phyloP scores from a whole-genome alignment of 1,140 invertebrate species.

The Anastrepha obliqua region DNA sequence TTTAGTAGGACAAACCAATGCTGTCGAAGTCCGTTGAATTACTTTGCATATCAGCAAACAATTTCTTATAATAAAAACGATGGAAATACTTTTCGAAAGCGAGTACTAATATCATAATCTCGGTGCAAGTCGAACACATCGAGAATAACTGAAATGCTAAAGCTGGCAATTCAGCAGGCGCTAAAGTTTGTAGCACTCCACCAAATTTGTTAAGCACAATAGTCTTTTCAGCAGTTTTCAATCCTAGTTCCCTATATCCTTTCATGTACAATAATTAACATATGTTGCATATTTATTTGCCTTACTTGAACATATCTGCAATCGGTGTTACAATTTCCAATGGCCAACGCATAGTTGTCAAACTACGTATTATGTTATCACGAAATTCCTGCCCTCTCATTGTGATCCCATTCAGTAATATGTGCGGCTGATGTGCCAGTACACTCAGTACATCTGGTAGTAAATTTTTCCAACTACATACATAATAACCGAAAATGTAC shows the following conservation, averaged over 20 bases:
- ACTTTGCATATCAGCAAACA: constrained; percentile 70
- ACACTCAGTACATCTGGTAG: constrained; percentile 73
- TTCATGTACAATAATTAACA: background rate
- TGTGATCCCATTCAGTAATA: constrained; percentile 69
- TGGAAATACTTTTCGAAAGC: constrained; percentile 75
- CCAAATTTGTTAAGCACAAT: constrained; percentile 74
- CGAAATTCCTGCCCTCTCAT: constrained; percentile 74
- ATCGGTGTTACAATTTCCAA: constrained; percentile 71
- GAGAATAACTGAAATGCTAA: constrained; percentile 75
- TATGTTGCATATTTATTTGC: background rate
- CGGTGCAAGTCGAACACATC: constrained; percentile 71
- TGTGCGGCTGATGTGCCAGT: constrained; percentile 64
- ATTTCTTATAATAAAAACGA: constrained; percentile 72
- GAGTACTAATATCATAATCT: constrained; percentile 70
- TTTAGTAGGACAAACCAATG: constrained; percentile 68
- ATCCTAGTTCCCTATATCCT: constrained; percentile 62
- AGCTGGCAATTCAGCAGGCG: constrained; percentile 75
- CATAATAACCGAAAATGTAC: background rate
- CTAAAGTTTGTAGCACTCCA: constrained; percentile 72
- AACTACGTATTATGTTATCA: constrained; percentile 67
- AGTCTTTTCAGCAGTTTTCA: constrained; percentile 71
- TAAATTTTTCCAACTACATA: constrained; percentile 74
- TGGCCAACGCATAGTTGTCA: constrained; percentile 74
- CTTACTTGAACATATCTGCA: constrained; percentile 75
- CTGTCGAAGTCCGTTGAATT: constrained; percentile 73